phyloP scores from a whole-genome alignment of 2,888 invertebrate species.

The Leucoptera coffeella region DNA sequence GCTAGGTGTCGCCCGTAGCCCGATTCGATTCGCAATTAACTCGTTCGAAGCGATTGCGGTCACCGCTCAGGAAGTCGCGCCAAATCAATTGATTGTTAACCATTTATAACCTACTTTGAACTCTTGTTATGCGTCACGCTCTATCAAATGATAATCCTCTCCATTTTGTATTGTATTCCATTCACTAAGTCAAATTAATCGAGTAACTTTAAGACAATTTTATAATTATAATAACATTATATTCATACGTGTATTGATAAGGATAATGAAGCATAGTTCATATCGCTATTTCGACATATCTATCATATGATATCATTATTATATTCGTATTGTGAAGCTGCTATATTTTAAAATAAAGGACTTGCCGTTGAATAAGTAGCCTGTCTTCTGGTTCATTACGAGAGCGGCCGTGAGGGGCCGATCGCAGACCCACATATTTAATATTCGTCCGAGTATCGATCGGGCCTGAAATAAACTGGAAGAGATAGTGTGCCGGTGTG shows the following conservation, averaged over 20 bases:
- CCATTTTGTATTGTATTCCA: slow-evolving; percentile 30
- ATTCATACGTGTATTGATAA: no score
- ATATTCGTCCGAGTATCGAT: slow-evolving; percentile 37
- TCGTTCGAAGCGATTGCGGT: slow-evolving; percentile 19
- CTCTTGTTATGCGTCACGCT: no score
- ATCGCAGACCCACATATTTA: slow-evolving; percentile 27
- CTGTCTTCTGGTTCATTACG: no score
- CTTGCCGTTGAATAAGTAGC: slow-evolving; percentile 51
- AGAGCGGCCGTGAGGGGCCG: no score
- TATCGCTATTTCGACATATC: slow-evolving; percentile 50
- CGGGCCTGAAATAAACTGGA: slow-evolving; percentile 43
- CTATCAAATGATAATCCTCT: slow-evolving; percentile 24
- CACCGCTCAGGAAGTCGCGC: slow-evolving; percentile 49
- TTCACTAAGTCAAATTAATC: slow-evolving; percentile 29
- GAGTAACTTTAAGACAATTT: no score
- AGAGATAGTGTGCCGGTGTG: slow-evolving; percentile 43
- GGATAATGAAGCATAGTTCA: slow-evolving; percentile 46
- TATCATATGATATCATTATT: slow-evolving; percentile 38
- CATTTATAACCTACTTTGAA: no score
- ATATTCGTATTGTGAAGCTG: slow-evolving; percentile 49
- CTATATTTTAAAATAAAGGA: slow-evolving; percentile 54
- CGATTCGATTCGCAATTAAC: slow-evolving; percentile 21
- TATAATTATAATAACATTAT: no score
- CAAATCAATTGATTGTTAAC: no score
- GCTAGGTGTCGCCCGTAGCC: slow-evolving; percentile 50